Evolutionary conservation across 2,113 vertebrate genomes (phyloP), one percentile per base, ranked within the genome.

Genomic region (Columbina picui): DNA sequence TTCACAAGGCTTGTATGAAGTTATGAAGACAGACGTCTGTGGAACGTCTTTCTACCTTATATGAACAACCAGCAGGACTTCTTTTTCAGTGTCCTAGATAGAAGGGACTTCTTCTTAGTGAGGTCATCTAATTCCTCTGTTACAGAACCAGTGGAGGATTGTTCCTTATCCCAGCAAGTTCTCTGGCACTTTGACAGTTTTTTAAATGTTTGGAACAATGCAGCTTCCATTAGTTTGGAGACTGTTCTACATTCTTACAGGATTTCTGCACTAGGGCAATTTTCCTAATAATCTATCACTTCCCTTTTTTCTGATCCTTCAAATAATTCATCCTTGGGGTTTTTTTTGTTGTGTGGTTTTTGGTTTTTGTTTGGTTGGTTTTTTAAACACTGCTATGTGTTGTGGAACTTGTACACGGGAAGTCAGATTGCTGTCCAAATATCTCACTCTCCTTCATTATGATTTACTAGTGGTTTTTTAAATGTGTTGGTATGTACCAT

Each of bases 11-110:
- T 90, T 92, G 75, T 78, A 49, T 74, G 50, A 94, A 94, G 87
- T 86, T 95, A 90, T 63, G 78, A n/a, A n/a, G n/a, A n/a, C n/a
- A n/a, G n/a, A n/a, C n/a, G 50, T 43, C 64, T 71, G 20, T 86
- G 76, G 71, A 94, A 80, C 1, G 0, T 90, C 87, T 94, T 94
- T 90, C 94, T 97, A 81, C 94, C 95, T 94, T 95, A 94, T 94
- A 96, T 93, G 95, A 97, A 64, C 93, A 95, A 92, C 52, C 59
- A 90, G 82, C 55, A 55, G 56, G 73, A 63, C 71, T 90, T 74
- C 34, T 86, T 92, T 89, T 86, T 56, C 67, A 43, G 29, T 59
- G 71, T 83, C 84, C 93, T 90, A 88, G 85, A 86, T 77, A 93
- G 78, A 93, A 92, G 75, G 75, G 41, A 50, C 67, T 83, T 73